These are phyloP conservation scores for Tinea semifulvella DNA, from an alignment of 2,888 invertebrate genomes.

Conservation along the genomic window DNA sequence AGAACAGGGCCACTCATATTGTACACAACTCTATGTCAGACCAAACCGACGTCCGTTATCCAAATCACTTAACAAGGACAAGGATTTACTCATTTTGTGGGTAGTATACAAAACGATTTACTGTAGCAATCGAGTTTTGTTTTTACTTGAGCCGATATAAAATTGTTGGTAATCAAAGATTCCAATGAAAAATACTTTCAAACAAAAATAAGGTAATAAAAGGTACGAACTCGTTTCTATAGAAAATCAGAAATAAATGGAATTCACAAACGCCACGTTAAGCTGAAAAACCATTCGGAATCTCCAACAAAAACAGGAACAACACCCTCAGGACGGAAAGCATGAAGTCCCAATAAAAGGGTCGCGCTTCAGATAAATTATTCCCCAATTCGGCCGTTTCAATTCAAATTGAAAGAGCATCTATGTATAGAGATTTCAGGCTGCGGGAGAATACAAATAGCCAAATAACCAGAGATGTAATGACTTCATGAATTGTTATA, in stretches of 20 bases:
- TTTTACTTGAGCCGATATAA: too few species aligned
- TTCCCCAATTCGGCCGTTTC: constrained; percentile 57
- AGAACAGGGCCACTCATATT: too few species aligned
- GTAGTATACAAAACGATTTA: too few species aligned
- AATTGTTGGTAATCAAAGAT: too few species aligned
- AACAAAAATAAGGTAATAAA: too few species aligned
- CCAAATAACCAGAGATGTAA: constrained; percentile 57
- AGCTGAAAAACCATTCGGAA: constrained; percentile 10
- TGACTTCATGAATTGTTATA: constrained; percentile 52
- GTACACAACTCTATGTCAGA: too few species aligned
- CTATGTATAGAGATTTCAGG: constrained; percentile 57
- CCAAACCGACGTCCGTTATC: too few species aligned
- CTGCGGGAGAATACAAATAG: constrained; percentile 58
- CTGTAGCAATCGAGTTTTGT: too few species aligned
- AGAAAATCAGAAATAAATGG: constrained; percentile 8
- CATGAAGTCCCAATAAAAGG: constrained; percentile 46
- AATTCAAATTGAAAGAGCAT: constrained; percentile 62
- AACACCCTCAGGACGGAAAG: constrained; percentile 35
- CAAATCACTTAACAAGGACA: too few species aligned
- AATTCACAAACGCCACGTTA: constrained; percentile 2
- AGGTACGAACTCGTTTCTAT: too few species aligned
- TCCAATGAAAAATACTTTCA: too few species aligned
- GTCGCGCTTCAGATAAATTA: constrained; percentile 54
- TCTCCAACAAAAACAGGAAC: constrained; percentile 30
- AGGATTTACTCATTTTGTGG: too few species aligned